Base-by-base conservation (phyloP, 2,888 invertebrate genomes). In the Magallana nippona region DNA sequence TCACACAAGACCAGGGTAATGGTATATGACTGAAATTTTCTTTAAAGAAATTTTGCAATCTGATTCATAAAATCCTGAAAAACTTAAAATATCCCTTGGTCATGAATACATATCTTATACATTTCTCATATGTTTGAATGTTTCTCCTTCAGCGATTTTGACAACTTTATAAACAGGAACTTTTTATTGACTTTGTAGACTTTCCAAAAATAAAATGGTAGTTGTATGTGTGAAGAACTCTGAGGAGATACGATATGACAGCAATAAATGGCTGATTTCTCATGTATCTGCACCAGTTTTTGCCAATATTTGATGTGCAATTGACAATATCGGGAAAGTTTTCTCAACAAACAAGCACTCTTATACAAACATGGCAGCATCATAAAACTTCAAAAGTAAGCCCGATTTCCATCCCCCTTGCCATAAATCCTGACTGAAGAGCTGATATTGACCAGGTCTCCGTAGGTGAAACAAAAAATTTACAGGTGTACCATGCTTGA, bases 381-480 rank as follows among this genome's bases (percentile, higher is more conserved):
- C 71, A 71, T 71, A 71, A 60, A 71, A 71, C 71, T 71, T 71
- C 71, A 22, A 71, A 71, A 71, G 71, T 32, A 22, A 71, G 71
- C 71, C 71, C 8, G 44, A 44, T 0, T 15, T 71, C 32, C 71
- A 27, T 10, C 13, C 27, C 22, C 13, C 32, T 71, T 71, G 71
- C 32, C 19, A 71, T 71, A 71, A 71, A 71, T 71, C 27, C 71
- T 71, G 22, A 60, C 19, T 60, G n/a, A 11, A 71, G 27, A 27
- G 11, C 27, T 22, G 71, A 32, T 71, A 71, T 71, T 71, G 71
- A 71, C 71, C 71, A 71, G 71, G 71, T 71, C 71, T 11, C 11
- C 11, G 32, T 32, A 71, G 71, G 71, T 71, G 71, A 71, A 71
- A 71, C 27, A 71, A 22, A 27, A 71, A 71, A 44, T 44, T 71